A percentile compares a stretch with the other conserved stretches of the same genome.
Evolutionary conservation across 2,113 vertebrate genomes (phyloP).

Genomic region (Tachysurus fulvidraco): DNA sequence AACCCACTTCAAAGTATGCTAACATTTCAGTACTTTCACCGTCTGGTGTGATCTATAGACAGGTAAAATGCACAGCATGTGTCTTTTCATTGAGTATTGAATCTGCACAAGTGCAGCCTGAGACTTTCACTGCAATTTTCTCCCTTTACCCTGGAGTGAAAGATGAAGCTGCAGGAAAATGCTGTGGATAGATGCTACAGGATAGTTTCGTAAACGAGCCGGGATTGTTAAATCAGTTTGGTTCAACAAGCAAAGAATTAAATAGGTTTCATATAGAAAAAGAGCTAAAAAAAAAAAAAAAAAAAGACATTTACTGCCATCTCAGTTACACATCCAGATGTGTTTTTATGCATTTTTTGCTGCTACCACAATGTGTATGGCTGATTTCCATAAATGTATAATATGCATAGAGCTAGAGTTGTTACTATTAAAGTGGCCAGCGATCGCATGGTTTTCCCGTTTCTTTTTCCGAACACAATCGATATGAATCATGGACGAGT

Average conservation of each 20-base stretch:
- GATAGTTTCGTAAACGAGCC: background rate
- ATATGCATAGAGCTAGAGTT: background rate
- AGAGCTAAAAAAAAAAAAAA: background rate
- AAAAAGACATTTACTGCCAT: background rate
- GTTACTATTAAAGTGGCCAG: background rate
- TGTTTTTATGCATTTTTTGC: background rate
- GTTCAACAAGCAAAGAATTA: constrained; percentile 2
- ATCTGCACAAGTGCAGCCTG: background rate
- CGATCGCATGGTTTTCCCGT: background rate
- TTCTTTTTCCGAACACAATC: background rate
- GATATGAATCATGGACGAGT: background rate
- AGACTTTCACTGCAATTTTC: constrained; percentile 19
- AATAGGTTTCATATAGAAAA: constrained; percentile 9
- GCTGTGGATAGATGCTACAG: constrained; percentile 18
- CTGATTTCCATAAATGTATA: background rate
- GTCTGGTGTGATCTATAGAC: background rate
- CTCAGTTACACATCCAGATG: background rate
- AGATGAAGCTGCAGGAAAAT: background rate
- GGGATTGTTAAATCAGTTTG: background rate
- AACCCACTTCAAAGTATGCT: background rate
- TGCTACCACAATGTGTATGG: background rate
- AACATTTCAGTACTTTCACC: background rate
- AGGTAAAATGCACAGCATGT: background rate
- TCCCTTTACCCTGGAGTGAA: constrained; percentile 24
- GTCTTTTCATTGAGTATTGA: constrained; percentile 6